Evolutionary conservation across 2,797 vertebrate species (phyloP), one percentile per base, ranked within the genome.

Genomic region (Alauda arvensis): DNA sequence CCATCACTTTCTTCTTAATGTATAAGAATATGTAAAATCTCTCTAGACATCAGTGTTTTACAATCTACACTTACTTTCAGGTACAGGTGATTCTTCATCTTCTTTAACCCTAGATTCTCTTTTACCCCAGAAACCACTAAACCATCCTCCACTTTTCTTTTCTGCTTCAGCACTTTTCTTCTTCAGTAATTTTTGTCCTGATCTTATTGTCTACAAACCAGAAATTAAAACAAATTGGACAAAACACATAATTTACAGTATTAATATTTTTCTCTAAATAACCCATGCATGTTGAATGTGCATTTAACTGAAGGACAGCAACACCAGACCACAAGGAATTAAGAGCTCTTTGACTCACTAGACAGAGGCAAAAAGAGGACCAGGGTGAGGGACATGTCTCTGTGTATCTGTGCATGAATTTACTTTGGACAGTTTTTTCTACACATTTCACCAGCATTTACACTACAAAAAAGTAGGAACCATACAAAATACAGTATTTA

Each of bases 101-200:
- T 98, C 98, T 94, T 98, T 99, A 90, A 98, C 98, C 95, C 98
- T 98, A 10, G 95, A 82, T 60, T 98, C 98, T 92, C 97, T 99
- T 92, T 85, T 98, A 34, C 98, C 95, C 95, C 99, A 99, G 51
- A 98, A 96, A 42, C 98, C 92, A 93, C 98, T 94, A 90, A 99
- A 99, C 97, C 99, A 99, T 52, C 99, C 97, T 83, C 98, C 97
- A 37, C 96, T 93, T 89, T 96, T 97, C 88, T 98, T 98, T 90
- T 98, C 98, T 74, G 93, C 97, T 42, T 95, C 97, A 9, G 90
- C 12, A 2, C 92, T 92, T 85, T 98, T 99, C 96, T 98, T 99
- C 39, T 93, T 97, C 79, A 97, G 61, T 21, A 98, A 83, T 87
- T 99, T 99, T 88, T 99, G 98, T 17, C 99, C 99, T 4, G 98